Evolutionary conservation across 2,113 vertebrate genomes (phyloP), one percentile per base, ranked within the genome.

Genomic region (Copsychus sechellarum): DNA sequence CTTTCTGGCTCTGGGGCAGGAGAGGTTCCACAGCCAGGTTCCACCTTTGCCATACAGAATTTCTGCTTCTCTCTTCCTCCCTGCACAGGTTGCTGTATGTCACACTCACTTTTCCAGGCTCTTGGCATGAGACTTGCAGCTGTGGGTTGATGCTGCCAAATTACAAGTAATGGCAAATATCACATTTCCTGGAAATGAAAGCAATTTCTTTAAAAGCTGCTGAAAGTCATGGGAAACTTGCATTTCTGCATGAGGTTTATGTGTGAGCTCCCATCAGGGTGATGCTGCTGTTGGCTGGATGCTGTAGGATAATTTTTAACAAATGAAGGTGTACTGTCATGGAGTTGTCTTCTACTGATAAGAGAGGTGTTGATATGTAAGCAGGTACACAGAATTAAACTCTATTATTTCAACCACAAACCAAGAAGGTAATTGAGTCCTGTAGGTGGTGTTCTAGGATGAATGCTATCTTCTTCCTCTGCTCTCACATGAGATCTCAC

Each of bases 71-170:
- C 45, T 18, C 4, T 54, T 73, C 66, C 72, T 73, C n/a, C 57
- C 56, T 51, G 29, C 33, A 29, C 0, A 2, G 24, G 56, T 42
- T 83, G 67, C 43, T 1, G 1, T 50, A 28, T 1, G 2, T 48
- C 0, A 0, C 15, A 26, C 26, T 65, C 0, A 0, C n/a, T 85
- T 81, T 72, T 33, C n/a, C 51, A 34, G 65, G 81, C 42, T 53
- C 54, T 80, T 88, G 66, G 33, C 43, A 36, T 17, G 29, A 81
- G 23, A 43, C 26, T 71, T 74, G n/a, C 8, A 11, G 70, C 58
- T 74, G 40, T 48, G 61, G 21, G n/a, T 22, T 80, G 71, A 61
- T 54, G 81, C 58, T 90, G 58, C 74, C 70, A 80, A 83, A 76
- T 79, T 54, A 77, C 26, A 66, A 62, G 33, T 48, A 90, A 82